Base-by-base conservation (phyloP, 2,888 invertebrate genomes). In the Ophion ventricosus region DNA sequence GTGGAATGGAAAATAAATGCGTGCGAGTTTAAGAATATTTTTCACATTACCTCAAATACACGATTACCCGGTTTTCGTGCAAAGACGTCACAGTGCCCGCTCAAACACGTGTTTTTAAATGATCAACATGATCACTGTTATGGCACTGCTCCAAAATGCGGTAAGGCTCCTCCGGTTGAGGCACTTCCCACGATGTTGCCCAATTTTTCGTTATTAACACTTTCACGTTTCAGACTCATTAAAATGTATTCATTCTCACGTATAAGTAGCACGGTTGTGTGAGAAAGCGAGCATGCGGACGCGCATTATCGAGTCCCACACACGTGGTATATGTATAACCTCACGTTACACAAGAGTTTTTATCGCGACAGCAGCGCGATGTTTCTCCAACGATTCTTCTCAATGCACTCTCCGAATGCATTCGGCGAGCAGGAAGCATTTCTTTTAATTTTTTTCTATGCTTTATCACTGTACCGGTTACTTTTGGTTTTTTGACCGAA, bases 311-410 rank as follows among this genome's bases (percentile, higher is more conserved):
- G 17, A 29, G 61, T 73, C 61, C 54, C 25, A 26, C 61, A 67
- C 66, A 11, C 11, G 20, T 23, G 54, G 5, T 66, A 17, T 56
- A 14, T 26, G n/a, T 43, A 70, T 73, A 57, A 43, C 67, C 74
- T 82, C 78, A 63, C 8, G 57, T 74, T 79, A 74, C 40, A 64
- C 63, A 78, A 75, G 49, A 64, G 29, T 63, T 43, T 17, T 14
- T 29, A 43, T 35, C 14, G 23, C 59, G 70, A 80, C 70, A 29
- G 20, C 0, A 29, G 43, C 43, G 43, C 4, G 14, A 26, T 17
- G 49, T n/a, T n/a, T 54, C 40, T 17, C 26, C 20, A 40, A 25
- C 63, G 74, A 69, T 56, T 29, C 25, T 72, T 54, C 23, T 35
- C 23, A 17, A 8, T 1, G 25, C 40, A 49, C 20, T 61, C 29